Base-by-base conservation (phyloP, 2,888 invertebrate species). In the Phyllotreta cruciferae region DNA sequence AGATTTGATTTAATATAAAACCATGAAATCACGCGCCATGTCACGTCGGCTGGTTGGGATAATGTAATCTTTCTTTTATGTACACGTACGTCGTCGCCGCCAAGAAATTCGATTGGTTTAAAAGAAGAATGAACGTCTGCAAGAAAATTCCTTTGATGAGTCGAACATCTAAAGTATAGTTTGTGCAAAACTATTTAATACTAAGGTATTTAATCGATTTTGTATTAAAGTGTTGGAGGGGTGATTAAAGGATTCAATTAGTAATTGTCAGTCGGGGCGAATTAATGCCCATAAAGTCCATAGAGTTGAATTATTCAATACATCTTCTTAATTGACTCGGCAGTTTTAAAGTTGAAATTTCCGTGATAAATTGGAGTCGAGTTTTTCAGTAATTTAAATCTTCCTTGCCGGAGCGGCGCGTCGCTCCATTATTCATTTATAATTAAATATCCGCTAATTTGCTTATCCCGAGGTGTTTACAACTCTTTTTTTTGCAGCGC, bases 1-100 rank as follows among this genome's bases (percentile, higher is more conserved):
- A 72, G 67, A 72, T 73, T 71, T 72, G 72, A 73, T 73, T 72
- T 73, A 71, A 73, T 71, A 71, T 69, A 66, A 52, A 60, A 60
- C 44, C 56, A 56, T 56, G 56, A 56, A 56, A 47, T 56, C 47
- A 38, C 56, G 45, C 56, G 42, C 56, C 6, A 14, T 56, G 45
- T 10, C n/a, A 38, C 36, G 38, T 56, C 36, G 35, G n/a, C 8
- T 3, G 36, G n/a, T 4, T 34, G 35, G 36, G 44, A 44, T 55
- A 35, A 42, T 14, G 35, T 8, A 36, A 34, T 42, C 11, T 34
- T 50, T 9, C 36, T n/a, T 8, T 50, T 50, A 47, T 50, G 6
- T 50, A 47, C 3, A 3, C 38, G 6, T 38, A 9, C 9, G 41
- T n/a, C n/a, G 10, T n/a, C 10, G 41, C 10, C 2, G 2, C 3